Evolutionary conservation across 37 sponge, comb jelly and placozoan species (phyloP), one percentile per base, ranked within the genome.

Genomic region (Chondrosia reniformis): DNA sequence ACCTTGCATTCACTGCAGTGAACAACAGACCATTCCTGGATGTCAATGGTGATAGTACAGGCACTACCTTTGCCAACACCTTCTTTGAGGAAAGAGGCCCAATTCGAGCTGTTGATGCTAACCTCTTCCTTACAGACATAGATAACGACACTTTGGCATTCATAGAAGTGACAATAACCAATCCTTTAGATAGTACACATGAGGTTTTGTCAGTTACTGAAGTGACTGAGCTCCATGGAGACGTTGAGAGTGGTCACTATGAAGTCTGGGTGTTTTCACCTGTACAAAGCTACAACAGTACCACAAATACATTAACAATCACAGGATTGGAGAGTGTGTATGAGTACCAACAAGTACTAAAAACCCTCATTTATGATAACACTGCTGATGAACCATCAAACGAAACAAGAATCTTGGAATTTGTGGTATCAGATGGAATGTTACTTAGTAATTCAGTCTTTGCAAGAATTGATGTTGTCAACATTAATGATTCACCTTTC

Each of bases 401-500:
- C 44, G 59, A 59, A 36, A 83, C 79, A 1, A 63, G 93, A 56
- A 52, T 38, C 3, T 21, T 95, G 0, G 25, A 63, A 2, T 79
- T 95, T 27, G 30, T 46, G 19, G 89, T 78, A 4, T 85, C 65
- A 33, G 96, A 95, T 88, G 96, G 96, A 2, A 67, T 85, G 12
- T 82, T 88, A 8, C 43, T 42, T 21, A 54, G 55, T 40, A 42
- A 78, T n/a, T 57, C 74, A 34, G 89, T 83, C 22, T 63, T 46
- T 46, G 43, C 79, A 28, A n/a, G 15, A 63, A 39, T 95, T 13
- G 69, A 54, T 1, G 80, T 89, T 21, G 74, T 66, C 4, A 65
- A 80, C 62, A 63, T 95, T 52, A 95, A 95, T 59, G 96, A 95
- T 55, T 85, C 96, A 28, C 96, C 96, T 0, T 91, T 69, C 72